Percentiles rank a stretch among this genome's conserved stretches.
phyloP scores from a whole-genome alignment of 2,888 invertebrate genomes.

The Adineta ricciae region DNA sequence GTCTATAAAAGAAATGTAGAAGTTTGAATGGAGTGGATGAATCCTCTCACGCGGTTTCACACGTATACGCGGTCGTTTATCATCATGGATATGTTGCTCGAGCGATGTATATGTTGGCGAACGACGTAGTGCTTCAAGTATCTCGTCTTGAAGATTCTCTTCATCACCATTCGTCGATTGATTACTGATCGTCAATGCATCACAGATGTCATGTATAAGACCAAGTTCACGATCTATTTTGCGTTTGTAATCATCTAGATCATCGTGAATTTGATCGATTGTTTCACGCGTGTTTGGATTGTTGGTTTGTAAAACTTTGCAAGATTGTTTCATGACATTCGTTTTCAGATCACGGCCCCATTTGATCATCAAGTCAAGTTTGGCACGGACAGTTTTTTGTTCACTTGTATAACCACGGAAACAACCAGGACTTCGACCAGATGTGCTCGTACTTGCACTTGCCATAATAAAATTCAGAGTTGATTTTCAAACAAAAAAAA shows the following conservation, averaged over 20 bases:
- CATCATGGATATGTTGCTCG: background rate
- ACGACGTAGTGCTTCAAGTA: background rate
- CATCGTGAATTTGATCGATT: conserved; percentile 1
- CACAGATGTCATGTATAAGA: background rate
- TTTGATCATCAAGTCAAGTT: background rate
- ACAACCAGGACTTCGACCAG: background rate
- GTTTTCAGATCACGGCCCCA: background rate
- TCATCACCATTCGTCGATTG: background rate
- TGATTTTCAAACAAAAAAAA: background rate
- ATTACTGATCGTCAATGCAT: background rate
- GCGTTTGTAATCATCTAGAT: background rate
- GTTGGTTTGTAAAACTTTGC: background rate
- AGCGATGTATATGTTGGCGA: background rate
- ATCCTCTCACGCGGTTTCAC: background rate
- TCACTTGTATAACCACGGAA: background rate
- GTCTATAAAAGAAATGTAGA: background rate
- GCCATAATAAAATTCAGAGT: background rate
- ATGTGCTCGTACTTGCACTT: too few species aligned
- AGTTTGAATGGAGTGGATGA: background rate
- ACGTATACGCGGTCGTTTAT: background rate
- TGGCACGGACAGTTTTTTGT: background rate
- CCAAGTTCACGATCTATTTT: background rate
- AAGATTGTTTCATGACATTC: background rate
- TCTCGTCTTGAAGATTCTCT: background rate
- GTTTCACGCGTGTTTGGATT: background rate